These are phyloP conservation scores for Sipha flava DNA, from an alignment of 1,140 invertebrate genomes.

Conservation along the genomic window DNA sequence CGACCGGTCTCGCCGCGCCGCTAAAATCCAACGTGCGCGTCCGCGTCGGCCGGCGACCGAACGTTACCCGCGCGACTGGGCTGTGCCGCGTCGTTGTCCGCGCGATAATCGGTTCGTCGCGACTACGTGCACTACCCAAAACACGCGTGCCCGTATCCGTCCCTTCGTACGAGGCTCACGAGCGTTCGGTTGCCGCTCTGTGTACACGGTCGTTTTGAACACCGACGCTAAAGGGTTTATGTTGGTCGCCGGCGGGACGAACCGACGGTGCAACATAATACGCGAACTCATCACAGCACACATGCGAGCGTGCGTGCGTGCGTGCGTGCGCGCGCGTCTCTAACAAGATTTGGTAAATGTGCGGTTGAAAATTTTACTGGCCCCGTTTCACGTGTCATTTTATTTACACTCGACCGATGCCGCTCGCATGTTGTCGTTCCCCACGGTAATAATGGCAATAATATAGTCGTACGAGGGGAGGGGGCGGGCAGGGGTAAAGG, in stretches of 20 bases:
- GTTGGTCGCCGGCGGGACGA: too few relatives aligned
- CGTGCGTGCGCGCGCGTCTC: background rate
- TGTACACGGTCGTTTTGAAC: background rate
- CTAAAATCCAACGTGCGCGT: too few relatives aligned
- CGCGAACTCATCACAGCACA: background rate
- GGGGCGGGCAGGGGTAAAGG: too few relatives aligned
- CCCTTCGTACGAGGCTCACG: too few relatives aligned
- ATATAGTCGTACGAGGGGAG: background rate
- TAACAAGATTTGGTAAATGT: slow-evolving; percentile 3
- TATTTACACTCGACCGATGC: slow-evolving; percentile 32
- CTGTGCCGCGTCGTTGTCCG: too few relatives aligned
- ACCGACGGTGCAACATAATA: background rate
- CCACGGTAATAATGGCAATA: background rate
- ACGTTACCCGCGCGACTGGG: too few relatives aligned
- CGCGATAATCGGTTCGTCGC: too few relatives aligned
- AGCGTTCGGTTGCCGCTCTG: too few relatives aligned
- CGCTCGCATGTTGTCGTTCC: slow-evolving; percentile 15
- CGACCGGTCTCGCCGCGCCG: too few relatives aligned
- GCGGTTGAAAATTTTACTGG: slow-evolving; percentile 9
- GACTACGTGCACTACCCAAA: too few relatives aligned
- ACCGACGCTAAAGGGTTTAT: slow-evolving; percentile 16
- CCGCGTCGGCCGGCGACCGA: too few relatives aligned
- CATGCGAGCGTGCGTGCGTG: background rate
- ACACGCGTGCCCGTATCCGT: too few relatives aligned
- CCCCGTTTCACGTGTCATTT: slow-evolving; percentile 26